Evolutionary conservation across 2,113 vertebrate genomes (phyloP).

Genomic region (Lutjanus erythropterus): DNA sequence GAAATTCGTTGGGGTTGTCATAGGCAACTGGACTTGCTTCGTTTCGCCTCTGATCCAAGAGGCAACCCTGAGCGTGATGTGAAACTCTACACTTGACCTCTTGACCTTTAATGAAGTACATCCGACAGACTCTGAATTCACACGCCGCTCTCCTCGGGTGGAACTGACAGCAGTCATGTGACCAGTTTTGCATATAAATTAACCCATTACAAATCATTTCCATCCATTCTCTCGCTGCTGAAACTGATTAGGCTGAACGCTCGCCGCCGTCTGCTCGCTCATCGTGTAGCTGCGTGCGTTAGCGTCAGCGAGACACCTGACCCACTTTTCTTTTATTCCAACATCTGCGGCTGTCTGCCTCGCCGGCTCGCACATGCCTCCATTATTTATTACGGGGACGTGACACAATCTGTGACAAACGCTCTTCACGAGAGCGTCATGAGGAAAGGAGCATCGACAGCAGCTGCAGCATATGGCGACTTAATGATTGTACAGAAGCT

Average conservation of each 20-base stretch:
- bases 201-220: neutral
- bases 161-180: neutral
- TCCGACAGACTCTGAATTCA: neutral
- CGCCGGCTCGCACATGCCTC: constrained; percentile 11
- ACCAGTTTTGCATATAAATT: neutral
- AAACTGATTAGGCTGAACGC: neutral
- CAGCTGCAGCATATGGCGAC: constrained; percentile 10
- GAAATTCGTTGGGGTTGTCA: too few relatives aligned
- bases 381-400: constrained; percentile 44
- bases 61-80: too few relatives aligned
- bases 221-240: neutral
- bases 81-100: constrained; percentile 30
- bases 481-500: constrained; percentile 11
- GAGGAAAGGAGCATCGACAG: neutral
- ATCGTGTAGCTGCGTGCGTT: neutral
- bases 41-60: too few relatives aligned
- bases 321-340: constrained; percentile 67
- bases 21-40: too few relatives aligned
- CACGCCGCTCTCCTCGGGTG: neutral
- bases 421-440: constrained; percentile 41
- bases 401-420: constrained; percentile 32
- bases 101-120: constrained; percentile 48
- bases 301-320: constrained; percentile 64
- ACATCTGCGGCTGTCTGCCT: constrained; percentile 69
- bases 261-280: neutral